Percentiles rank a stretch among this genome's conserved stretches.
phyloP scores from a whole-genome alignment of 2,113 vertebrate species.

The Phrynosoma platyrhinos region DNA sequence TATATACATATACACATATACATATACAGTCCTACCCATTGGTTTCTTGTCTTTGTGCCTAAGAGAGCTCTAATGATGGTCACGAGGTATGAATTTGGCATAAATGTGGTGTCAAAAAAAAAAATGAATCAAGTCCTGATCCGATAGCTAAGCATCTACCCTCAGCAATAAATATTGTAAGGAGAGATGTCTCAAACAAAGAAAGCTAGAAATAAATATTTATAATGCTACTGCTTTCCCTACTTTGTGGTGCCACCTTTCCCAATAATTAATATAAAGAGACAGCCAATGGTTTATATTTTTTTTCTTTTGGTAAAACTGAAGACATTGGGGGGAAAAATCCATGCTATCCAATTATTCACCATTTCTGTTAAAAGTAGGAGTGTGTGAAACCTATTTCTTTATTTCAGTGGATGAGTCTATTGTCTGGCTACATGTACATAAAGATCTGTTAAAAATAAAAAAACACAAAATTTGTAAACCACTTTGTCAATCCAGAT shows the following conservation, averaged over 20 bases:
- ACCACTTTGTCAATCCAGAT: not conserved
- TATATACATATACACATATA: too few species aligned
- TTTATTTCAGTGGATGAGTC: not conserved
- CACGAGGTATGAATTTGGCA: not conserved
- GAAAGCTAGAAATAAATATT: too few species aligned
- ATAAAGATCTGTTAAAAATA: not conserved
- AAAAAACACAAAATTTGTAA: not conserved
- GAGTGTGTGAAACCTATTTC: too few species aligned
- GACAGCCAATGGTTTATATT: not conserved
- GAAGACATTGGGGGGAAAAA: not conserved
- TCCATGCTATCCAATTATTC: not conserved
- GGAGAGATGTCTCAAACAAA: not conserved
- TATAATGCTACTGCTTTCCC: not conserved
- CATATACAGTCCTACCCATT: too few species aligned
- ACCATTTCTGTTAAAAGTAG: not conserved
- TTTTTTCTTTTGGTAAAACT: not conserved
- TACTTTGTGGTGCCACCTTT: not conserved
- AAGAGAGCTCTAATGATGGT: not conserved
- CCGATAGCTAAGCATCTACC: not conserved
- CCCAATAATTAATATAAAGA: not conserved
- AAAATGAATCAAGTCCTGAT: not conserved
- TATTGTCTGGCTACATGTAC: not conserved
- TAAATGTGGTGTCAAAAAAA: not conserved
- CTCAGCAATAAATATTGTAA: not conserved
- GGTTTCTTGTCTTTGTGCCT: not conserved